phyloP scores from a whole-genome alignment of 2,888 invertebrate species.

The Phorcus lineatus region DNA sequence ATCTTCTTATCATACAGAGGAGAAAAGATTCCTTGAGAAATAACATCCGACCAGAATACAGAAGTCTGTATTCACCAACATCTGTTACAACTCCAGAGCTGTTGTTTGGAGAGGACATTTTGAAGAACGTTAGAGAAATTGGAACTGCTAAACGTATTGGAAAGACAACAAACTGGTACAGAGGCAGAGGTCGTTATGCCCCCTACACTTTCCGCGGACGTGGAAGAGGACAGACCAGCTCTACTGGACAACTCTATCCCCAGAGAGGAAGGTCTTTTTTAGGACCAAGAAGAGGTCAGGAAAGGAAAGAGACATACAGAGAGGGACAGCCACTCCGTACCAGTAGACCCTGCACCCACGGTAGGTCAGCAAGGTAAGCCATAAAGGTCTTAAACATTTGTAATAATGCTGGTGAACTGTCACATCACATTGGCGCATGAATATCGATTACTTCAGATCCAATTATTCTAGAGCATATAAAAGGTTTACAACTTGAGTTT shows the following conservation, averaged over 20 bases:
- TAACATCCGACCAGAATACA: no score
- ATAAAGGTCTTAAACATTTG: no score
- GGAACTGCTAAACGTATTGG: background rate
- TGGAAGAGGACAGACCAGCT: background rate
- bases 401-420: background rate
- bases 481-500: background rate
- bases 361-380: no score
- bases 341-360: no score
- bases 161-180: background rate
- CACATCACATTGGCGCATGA: background rate
- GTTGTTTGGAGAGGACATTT: background rate
- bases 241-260: background rate
- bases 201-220: background rate
- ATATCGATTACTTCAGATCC: background rate
- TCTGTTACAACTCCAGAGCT: no score
- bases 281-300: background rate
- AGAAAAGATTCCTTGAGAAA: no score
- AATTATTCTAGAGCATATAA: background rate
- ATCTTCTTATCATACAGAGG: no score
- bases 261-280: background rate
- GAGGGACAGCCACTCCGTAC: background rate
- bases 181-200: background rate
- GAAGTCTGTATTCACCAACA: no score
- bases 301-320: background rate
- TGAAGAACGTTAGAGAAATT: background rate